These are phyloP conservation scores for Oophaga sylvatica DNA, from an alignment of 2,797 vertebrate genomes.

Conservation along the genomic window DNA sequence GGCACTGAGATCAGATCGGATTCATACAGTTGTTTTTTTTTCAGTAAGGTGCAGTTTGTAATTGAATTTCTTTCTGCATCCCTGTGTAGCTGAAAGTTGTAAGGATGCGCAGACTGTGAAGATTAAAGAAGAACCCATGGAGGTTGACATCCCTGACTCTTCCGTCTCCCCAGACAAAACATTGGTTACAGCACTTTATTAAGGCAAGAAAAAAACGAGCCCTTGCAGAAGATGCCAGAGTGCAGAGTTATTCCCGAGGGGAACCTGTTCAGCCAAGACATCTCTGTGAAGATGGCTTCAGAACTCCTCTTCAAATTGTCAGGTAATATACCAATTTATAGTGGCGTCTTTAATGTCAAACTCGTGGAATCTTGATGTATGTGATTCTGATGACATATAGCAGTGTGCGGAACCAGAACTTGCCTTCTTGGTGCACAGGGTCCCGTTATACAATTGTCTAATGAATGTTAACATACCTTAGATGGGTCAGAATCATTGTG, in stretches of 20 bases:
- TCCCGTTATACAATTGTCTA: not conserved
- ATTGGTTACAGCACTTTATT: conserved; percentile 93
- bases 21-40: conserved; percentile 38
- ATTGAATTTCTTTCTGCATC: conserved; percentile 44
- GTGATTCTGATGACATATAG: conserved; percentile 40
- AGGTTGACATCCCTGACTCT: conserved; percentile 87
- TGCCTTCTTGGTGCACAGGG: not conserved
- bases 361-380: conserved; percentile 66
- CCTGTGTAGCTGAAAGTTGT: conserved; percentile 86
- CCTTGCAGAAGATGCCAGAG: conserved; percentile 85
- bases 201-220: conserved; percentile 85
- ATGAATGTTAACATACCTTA: not conserved
- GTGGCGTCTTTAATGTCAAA: not conserved
- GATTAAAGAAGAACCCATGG: conserved; percentile 97
- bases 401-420: not conserved
- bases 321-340: conserved; percentile 75
- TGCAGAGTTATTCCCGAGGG: conserved; percentile 87
- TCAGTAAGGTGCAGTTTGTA: conserved; percentile 53
- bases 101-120: conserved; percentile 87
- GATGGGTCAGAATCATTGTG: not conserved
- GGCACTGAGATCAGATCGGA: conserved; percentile 12
- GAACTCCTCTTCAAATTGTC: conserved; percentile 98
- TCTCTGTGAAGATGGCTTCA: conserved; percentile 99
- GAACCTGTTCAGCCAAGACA: conserved; percentile 97
- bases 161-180: conserved; percentile 76